phyloP scores from a whole-genome alignment of 2,113 vertebrate species.

The Coptodon rendalli region DNA sequence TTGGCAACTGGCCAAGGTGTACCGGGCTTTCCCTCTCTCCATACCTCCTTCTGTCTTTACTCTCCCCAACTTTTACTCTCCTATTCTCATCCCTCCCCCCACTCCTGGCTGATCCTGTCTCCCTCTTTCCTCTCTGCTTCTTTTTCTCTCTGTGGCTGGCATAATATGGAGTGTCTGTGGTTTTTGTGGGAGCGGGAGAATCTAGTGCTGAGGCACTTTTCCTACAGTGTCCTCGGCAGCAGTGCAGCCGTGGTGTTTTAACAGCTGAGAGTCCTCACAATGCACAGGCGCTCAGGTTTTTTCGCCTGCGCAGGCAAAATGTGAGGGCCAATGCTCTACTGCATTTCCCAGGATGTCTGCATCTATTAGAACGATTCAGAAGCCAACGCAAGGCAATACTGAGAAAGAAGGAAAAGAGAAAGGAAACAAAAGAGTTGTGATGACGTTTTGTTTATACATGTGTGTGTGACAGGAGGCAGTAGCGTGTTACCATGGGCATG shows the following conservation, averaged over 20 bases:
- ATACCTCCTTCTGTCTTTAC: conserved; percentile 54
- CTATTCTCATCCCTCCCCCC: conserved; percentile 62
- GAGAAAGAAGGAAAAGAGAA: background rate
- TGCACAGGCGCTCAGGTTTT: conserved; percentile 67
- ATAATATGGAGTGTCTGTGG: conserved; percentile 72
- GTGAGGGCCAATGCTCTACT: conserved; percentile 40
- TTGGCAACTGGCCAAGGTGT: conserved; percentile 65
- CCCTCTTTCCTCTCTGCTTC: conserved; percentile 52
- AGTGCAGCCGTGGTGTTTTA: conserved; percentile 73
- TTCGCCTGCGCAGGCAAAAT: conserved; percentile 69
- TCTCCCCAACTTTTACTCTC: conserved; percentile 45
- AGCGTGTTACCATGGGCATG: conserved; percentile 30
- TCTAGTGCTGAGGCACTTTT: conserved; percentile 72
- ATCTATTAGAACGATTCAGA: conserved; percentile 37
- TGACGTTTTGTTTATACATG: background rate
- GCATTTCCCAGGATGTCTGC: conserved; percentile 46
- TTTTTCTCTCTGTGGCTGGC: conserved; percentile 60
- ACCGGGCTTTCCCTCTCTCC: conserved; percentile 64
- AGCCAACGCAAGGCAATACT: conserved; percentile 21
- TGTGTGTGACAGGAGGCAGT: conserved; percentile 15
- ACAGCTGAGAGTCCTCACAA: conserved; percentile 80
- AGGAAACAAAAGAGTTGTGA: conserved; percentile 11
- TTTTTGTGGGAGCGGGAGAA: conserved; percentile 75
- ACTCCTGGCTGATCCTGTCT: conserved; percentile 49
- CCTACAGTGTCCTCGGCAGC: conserved; percentile 66